phyloP scores from a whole-genome alignment of 2,113 vertebrate species.

The Cavia porcellus region DNA sequence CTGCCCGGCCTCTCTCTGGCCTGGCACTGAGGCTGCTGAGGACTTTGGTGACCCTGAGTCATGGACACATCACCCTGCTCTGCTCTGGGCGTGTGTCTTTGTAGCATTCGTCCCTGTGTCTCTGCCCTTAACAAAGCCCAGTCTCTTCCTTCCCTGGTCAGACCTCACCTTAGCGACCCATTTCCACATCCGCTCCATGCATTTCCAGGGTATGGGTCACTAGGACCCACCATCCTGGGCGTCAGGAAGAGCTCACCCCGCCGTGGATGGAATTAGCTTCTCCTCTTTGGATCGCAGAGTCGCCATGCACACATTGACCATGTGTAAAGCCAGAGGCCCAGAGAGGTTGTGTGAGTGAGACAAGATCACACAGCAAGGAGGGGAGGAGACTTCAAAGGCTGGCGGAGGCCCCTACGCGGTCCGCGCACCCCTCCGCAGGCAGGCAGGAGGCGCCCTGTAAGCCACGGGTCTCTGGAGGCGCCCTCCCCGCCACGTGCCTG shows the following conservation, averaged over 20 bases:
- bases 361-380: neutral
- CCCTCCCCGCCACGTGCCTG: rapidly evolving
- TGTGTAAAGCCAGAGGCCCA: neutral
- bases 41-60: rapidly evolving
- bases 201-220: rapidly evolving
- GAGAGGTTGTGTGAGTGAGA: neutral
- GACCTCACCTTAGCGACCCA: too few relatives aligned
- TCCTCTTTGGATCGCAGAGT: too few relatives aligned
- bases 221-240: rapidly evolving
- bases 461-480: rapidly evolving
- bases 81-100: rapidly evolving
- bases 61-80: rapidly evolving
- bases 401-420: rapidly evolving
- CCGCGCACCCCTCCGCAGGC: rapidly evolving
- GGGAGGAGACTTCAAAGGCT: rapidly evolving
- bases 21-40: too few relatives aligned
- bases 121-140: neutral
- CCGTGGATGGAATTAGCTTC: rapidly evolving
- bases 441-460: rapidly evolving
- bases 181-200: neutral
- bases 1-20: neutral
- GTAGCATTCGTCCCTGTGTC: rapidly evolving
- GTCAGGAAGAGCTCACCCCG: rapidly evolving
- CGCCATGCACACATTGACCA: neutral
- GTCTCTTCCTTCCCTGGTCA: rapidly evolving